phyloP scores from a whole-genome alignment of 2,888 invertebrate genomes.

The Hesperia comma region DNA sequence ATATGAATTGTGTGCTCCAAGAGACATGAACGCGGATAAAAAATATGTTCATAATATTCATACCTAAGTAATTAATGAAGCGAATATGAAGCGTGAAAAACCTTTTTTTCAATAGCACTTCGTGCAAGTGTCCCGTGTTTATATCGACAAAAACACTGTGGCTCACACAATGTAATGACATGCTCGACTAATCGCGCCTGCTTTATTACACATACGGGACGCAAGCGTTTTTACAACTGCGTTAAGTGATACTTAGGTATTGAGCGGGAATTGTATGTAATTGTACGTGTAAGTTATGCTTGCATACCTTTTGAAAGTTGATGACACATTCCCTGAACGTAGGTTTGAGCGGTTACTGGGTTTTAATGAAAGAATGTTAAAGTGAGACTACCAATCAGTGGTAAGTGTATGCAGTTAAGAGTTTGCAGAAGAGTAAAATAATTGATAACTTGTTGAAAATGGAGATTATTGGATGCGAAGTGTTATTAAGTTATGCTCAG shows the following conservation, averaged over 20 bases:
- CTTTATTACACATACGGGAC: conserved; percentile 61
- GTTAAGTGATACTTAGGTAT: conserved; percentile 48
- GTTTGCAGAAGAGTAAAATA: conserved; percentile 24
- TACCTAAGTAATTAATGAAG: no score
- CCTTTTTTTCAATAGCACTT: conserved; percentile 3
- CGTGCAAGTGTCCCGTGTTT: not conserved
- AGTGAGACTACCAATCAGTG: conserved; percentile 44
- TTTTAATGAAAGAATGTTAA: conserved; percentile 54
- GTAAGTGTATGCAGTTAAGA: conserved; percentile 33
- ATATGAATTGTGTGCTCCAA: no score
- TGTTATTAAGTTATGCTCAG: conserved; percentile 8
- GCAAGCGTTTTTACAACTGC: conserved; percentile 57
- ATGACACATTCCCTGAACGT: conserved; percentile 52
- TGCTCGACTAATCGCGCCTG: conserved; percentile 60
- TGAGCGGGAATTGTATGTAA: conserved; percentile 61
- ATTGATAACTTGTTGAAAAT: conserved; percentile 29
- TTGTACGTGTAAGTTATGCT: conserved; percentile 57
- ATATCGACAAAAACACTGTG: not conserved
- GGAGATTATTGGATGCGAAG: conserved; percentile 10
- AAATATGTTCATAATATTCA: no score
- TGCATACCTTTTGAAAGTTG: conserved; percentile 63
- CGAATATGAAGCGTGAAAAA: no score
- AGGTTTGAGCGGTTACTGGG: conserved; percentile 48
- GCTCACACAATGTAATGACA: conserved; percentile 46
- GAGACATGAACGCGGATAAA: no score